Conservation (phyloP, 2,888 invertebrate species). For the Euzophera pinguis region DNA sequence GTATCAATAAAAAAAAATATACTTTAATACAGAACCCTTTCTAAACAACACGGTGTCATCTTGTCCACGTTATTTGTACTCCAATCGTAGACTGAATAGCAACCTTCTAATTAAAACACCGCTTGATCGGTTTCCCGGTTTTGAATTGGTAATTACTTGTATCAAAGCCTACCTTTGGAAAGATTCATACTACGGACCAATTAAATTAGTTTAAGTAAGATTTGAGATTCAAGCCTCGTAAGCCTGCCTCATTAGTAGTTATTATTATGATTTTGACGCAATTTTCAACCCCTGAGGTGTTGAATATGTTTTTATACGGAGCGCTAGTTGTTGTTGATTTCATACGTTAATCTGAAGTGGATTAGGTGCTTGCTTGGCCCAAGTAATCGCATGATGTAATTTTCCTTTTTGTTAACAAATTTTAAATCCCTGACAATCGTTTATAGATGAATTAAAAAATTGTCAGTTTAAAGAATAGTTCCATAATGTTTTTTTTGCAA, state of each 20-base stretch:
- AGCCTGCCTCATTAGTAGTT: background rate
- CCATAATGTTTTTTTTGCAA: too few relatives aligned
- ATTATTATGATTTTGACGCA: background rate
- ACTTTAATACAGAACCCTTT: conserved; percentile 11
- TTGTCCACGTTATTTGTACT: conserved; percentile 16
- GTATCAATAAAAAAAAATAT: too few relatives aligned
- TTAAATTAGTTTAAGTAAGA: conserved; percentile 14
- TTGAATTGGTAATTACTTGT: conserved; percentile 74
- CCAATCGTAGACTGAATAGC: conserved; percentile 25
- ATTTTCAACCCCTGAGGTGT: background rate
- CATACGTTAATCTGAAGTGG: too few relatives aligned
- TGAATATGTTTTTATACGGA: background rate
- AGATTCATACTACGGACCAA: conserved; percentile 17
- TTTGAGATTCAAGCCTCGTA: background rate
- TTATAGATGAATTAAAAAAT: too few relatives aligned
- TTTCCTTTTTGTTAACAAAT: too few relatives aligned
- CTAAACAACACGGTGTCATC: background rate
- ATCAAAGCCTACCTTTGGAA: conserved; percentile 46
- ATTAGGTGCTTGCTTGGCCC: too few relatives aligned
- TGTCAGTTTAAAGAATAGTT: too few relatives aligned
- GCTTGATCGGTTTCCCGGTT: conserved; percentile 49
- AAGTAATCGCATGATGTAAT: too few relatives aligned
- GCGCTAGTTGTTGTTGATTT: too few relatives aligned
- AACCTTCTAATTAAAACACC: conserved; percentile 65
- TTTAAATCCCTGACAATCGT: too few relatives aligned